Base-by-base conservation (phyloP, 2,797 vertebrate species). In the Anguilla megastoma region DNA sequence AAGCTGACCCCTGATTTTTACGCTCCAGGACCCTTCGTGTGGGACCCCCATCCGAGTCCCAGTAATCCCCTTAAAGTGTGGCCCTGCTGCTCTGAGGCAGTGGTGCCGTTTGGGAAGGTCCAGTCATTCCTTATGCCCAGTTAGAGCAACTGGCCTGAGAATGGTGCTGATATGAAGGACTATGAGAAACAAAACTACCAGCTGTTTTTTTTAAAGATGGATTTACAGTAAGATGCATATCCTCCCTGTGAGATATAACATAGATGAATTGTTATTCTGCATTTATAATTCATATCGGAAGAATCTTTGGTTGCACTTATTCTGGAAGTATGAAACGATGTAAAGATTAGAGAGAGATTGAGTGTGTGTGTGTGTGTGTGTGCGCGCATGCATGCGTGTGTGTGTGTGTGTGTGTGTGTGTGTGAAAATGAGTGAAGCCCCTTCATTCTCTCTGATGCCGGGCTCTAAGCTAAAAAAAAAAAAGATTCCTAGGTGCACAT, bases 61-160 rank as follows among this genome's bases (percentile, higher is more conserved):
- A 93, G 96, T 89, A 91, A 92, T 92, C 92, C 88, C 60, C 94
- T 91, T 5, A 95, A 87, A 27, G 92, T 94, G 87, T 94, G 92
- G 74, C 94, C 94, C 18, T 97, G 97, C 89, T 96, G 95, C 54
- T 93, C 96, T 4, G 94, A 96, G 83, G 91, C 95, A 0, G 89
- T 97, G 87, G 90, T 97, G 92, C 97, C 97, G 86, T 90, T 97
- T 8, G 94, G 96, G 88, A 97, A 97, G 93, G 94, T 96, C 87
- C 97, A 95, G 89, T 95, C 95, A 41, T 96, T 99, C 63, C 96
- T 98, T 83, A 96, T 98, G 91, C 97, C 97, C 2, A 96, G 96
- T 18, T 97, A 99, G 96, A 89, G 41, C 60, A 36, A 12, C 18
- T 33, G 33, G 1, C 30, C 41, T 33, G 30, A 48, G 71, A 56